Percentiles rank a stretch among this genome's conserved stretches.
Conservation (phyloP, 2,797 vertebrate species). For the Liasis olivaceus region DNA sequence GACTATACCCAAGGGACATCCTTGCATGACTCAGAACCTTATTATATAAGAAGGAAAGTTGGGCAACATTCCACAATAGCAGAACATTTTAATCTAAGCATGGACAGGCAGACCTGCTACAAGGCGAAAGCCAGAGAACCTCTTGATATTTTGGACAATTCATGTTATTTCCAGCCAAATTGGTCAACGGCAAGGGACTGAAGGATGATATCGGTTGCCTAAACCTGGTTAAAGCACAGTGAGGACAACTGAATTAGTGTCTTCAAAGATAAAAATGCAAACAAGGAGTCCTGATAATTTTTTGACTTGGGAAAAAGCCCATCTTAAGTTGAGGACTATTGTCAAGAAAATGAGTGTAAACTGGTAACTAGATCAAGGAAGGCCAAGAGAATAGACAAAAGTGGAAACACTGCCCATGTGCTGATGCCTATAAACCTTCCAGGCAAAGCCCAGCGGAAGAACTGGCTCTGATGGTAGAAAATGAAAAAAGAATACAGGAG, state of each 20-base stretch:
- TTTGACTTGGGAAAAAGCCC: not conserved
- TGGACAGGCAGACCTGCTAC: not conserved
- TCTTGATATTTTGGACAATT: not conserved
- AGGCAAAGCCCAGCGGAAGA: not conserved
- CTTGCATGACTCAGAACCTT: not conserved
- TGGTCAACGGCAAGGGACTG: not conserved
- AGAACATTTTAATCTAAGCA: not conserved
- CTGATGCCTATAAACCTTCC: not conserved
- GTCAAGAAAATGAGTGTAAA: too few species aligned
- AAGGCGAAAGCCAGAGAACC: not conserved
- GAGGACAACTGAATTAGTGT: not conserved
- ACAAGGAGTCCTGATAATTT: not conserved
- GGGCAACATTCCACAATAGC: not conserved
- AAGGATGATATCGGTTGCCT: not conserved
- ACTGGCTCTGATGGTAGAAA: not conserved
- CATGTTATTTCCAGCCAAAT: not conserved
- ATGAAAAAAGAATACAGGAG: not conserved
- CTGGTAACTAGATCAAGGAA: not conserved
- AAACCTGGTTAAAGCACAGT: not conserved
- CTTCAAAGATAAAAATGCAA: not conserved
- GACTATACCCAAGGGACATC: not conserved
- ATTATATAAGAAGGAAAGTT: not conserved
- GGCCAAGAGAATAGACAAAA: not conserved
- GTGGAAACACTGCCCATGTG: not conserved
- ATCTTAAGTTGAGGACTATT: not conserved